Percentiles rank a stretch among this genome's conserved stretches.
Evolutionary conservation across 2,797 vertebrate genomes (phyloP).

Genomic region (Thripadectes ignobilis): DNA sequence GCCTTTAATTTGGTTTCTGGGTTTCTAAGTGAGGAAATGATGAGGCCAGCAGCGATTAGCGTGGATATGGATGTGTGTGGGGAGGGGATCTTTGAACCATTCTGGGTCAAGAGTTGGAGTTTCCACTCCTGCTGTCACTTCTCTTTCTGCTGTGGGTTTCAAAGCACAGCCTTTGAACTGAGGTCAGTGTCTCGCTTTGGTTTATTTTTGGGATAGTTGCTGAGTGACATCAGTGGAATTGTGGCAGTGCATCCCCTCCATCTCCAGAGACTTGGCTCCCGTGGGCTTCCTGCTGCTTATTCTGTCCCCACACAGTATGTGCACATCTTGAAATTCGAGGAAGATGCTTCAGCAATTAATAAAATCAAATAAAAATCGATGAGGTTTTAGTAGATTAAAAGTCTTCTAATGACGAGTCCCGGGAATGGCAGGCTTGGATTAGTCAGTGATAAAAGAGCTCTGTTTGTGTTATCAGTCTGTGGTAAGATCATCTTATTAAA

Average conservation of each 20-base stretch:
- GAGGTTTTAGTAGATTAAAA: slow-evolving; percentile 35
- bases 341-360: neutral
- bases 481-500: neutral
- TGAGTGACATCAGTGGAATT: neutral
- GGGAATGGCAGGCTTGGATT: neutral
- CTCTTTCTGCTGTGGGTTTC: neutral
- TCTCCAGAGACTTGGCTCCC: neutral
- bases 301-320: neutral
- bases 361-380: neutral
- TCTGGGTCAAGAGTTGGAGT: neutral
- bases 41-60: fast-evolving
- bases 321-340: neutral
- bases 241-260: neutral
- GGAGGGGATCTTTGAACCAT: neutral
- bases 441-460: neutral
- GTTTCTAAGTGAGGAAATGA: neutral
- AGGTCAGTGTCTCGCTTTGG: neutral
- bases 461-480: neutral
- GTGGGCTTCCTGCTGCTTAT: neutral
- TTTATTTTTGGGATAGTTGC: neutral
- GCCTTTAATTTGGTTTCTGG: neutral
- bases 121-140: neutral
- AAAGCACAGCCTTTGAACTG: neutral
- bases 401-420: neutral
- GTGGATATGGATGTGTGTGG: fast-evolving